Base-by-base conservation (phyloP, 2,113 vertebrate genomes). In the Tupaia chinensis region DNA sequence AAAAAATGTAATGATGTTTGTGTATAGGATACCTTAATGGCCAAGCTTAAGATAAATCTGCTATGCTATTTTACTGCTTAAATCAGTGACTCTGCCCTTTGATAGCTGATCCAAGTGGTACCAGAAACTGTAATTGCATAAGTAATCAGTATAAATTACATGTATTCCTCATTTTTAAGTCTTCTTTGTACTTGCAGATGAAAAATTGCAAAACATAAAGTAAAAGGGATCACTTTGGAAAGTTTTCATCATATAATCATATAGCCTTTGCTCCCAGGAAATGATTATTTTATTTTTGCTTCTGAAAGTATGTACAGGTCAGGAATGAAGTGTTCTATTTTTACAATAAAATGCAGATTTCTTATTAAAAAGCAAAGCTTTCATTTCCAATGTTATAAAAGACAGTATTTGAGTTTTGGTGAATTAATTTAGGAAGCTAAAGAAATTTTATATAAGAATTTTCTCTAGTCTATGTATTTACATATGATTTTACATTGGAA, bases 321-420 rank as follows among this genome's bases (percentile, higher is more conserved):
- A 56, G 68, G 61, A 96, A 90, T 96, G 66, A 96, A 92, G 22
- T 87, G 87, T 77, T 96, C 56, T 93, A 89, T 87, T 95, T 95
- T 95, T 92, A 95, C 60, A 97, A 56, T 90, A 81, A 89, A 95
- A 95, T 84, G 23, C 66, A 96, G 27, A 90, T 72, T 97, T 97
- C 68, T 80, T 91, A 87, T 96, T 96, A 92, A 92, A 96, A 96
- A 96, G 87, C 79, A 82, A 89, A 95, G 68, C 66, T 93, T 96
- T 96, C 87, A 97, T 96, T 96, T 95, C 74, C 93, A 93, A 0
- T 72, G 58, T 81, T 89, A 83, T 84, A 95, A 95, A 95, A 60
- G 76, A 84, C 29, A 94, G 34, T 74, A 87, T 93, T 88, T 96
- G 76, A 96, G 61, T 92, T 93, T 87, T 87, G 66, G 89, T 86